Conservation (phyloP, 1,140 invertebrate genomes). For the Paraescarpia echinospica region DNA sequence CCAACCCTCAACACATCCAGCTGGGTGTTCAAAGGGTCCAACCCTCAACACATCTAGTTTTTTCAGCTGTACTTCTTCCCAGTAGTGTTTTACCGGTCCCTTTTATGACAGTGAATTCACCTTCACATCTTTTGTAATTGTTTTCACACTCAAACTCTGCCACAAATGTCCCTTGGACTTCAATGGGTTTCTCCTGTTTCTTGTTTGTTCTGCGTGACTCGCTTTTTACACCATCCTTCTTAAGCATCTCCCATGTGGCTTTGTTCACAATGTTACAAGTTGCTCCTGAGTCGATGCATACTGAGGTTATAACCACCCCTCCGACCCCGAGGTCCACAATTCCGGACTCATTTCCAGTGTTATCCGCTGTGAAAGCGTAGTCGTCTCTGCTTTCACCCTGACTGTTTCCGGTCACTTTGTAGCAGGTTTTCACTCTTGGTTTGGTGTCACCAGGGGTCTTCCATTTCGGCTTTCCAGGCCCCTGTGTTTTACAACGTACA, state of each 20-base stretch:
- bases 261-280: slow-evolving; percentile 4
- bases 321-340: not conserved
- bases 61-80: not conserved
- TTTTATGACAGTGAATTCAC: too few relatives aligned
- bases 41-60: too few relatives aligned
- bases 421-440: too few relatives aligned
- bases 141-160: not conserved
- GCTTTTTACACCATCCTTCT: too few relatives aligned
- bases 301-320: not conserved
- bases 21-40: too few relatives aligned
- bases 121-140: not conserved
- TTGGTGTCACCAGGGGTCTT: not conserved
- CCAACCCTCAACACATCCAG: slow-evolving; percentile 14
- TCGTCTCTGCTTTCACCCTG: too few relatives aligned
- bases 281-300: slow-evolving; percentile 12
- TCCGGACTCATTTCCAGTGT: not conserved
- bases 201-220: too few relatives aligned
- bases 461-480: not conserved
- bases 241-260: slow-evolving; percentile 11
- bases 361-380: too few relatives aligned
- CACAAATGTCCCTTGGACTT: not conserved
- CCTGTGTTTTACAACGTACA: not conserved
- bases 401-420: not conserved
- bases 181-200: not conserved
- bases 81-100: not conserved